phyloP scores from a whole-genome alignment of 2,113 vertebrate genomes.

The Oenanthe melanoleuca region DNA sequence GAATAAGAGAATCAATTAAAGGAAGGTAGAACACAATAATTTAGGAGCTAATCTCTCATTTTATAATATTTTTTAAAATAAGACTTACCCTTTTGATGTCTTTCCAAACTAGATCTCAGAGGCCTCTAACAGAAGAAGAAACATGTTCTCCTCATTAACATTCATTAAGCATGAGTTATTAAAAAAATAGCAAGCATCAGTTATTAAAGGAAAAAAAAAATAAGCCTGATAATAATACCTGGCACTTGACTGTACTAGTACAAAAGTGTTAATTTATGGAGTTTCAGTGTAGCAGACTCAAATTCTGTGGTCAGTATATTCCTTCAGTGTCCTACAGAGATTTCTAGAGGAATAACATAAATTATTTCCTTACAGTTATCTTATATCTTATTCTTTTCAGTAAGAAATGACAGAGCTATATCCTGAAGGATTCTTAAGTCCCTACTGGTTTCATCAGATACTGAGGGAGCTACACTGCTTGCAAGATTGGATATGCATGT shows the following conservation, averaged over 20 bases:
- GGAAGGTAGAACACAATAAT: conserved; percentile 3
- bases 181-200: background rate
- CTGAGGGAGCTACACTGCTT: background rate
- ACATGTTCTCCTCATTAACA: background rate
- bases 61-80: background rate
- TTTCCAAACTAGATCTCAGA: conserved; percentile 29
- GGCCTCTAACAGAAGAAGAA: background rate
- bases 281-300: background rate
- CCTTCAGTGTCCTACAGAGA: background rate
- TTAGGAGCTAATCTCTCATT: background rate
- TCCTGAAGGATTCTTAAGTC: background rate
- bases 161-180: background rate
- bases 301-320: background rate
- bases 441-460: background rate
- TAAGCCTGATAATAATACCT: background rate
- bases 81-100: conserved; percentile 24
- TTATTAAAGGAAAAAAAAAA: background rate
- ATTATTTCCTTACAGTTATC: background rate
- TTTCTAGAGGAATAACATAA: background rate
- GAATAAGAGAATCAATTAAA: conserved; percentile 23
- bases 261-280: background rate
- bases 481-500: background rate
- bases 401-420: background rate
- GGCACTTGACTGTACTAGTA: background rate
- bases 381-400: background rate